phyloP scores from a whole-genome alignment of 1,140 invertebrate species.

The Bradysia coprophila region DNA sequence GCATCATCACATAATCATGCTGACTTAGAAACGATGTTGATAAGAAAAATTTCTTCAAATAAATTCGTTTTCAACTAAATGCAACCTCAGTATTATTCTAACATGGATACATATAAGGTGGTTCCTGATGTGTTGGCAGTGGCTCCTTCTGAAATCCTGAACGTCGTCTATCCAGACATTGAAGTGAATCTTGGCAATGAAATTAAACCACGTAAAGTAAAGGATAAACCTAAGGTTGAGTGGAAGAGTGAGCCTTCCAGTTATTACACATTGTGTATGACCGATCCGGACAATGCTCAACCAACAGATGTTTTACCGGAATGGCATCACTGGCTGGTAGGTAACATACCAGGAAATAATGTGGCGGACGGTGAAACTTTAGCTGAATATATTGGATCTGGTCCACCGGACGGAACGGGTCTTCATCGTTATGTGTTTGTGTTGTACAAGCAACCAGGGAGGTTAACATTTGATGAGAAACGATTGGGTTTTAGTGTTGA shows the following conservation, averaged over 20 bases:
- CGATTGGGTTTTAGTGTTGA: conserved; percentile 36
- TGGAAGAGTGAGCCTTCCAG: conserved; percentile 38
- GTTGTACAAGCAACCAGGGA: conserved; percentile 55
- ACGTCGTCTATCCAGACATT: conserved; percentile 34
- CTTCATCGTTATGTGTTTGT: conserved; percentile 84
- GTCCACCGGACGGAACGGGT: conserved; percentile 61
- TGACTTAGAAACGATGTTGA: no score
- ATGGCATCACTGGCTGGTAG: conserved; percentile 84
- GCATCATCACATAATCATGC: no score
- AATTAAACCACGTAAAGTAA: conserved; percentile 54
- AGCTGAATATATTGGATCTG: conserved; percentile 68
- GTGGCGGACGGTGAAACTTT: conserved; percentile 54
- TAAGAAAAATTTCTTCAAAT: no score
- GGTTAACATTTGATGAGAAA: conserved; percentile 8
- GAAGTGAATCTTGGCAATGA: conserved; percentile 50
- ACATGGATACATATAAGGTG: conserved; percentile 18
- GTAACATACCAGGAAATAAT: conserved; percentile 73
- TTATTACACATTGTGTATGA: conserved; percentile 66
- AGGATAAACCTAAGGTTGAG: conserved; percentile 39
- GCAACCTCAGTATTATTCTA: no score
- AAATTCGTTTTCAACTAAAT: no score
- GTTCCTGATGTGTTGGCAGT: conserved; percentile 43
- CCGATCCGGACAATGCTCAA: conserved; percentile 56
- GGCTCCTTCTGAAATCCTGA: conserved; percentile 22
- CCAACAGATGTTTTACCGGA: conserved; percentile 65